Conservation (phyloP, 2,797 vertebrate genomes). For the Myotis findleyi region DNA sequence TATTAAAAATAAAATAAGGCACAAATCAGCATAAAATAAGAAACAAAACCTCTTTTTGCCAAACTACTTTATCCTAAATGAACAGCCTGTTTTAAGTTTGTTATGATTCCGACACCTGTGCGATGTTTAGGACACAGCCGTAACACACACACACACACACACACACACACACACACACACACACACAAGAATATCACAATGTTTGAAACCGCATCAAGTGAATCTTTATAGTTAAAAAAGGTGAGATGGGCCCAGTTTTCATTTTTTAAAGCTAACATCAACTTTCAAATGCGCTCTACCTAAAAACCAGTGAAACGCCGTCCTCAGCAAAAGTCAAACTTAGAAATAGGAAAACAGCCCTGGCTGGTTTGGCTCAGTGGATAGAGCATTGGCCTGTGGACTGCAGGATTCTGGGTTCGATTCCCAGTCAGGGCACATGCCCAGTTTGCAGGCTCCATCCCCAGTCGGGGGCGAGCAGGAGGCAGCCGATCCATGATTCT, state of each 20-base stretch:
- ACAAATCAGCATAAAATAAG: constrained; percentile 76
- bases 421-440: no score
- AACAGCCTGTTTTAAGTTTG: constrained; percentile 5
- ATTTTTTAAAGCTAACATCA: constrained; percentile 78
- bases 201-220: constrained; percentile 75
- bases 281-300: constrained; percentile 76
- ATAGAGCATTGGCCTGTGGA: no score
- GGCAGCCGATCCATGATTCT: no score
- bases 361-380: no score
- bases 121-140: constrained; percentile 75
- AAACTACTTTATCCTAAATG: constrained; percentile 30
- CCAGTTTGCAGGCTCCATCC: no score
- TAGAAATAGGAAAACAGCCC: constrained; percentile 75
- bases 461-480: no score
- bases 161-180: accelerated
- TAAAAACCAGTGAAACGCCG: constrained; percentile 62
- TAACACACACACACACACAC: accelerated
- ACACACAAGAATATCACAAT: neutral
- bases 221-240: constrained; percentile 79
- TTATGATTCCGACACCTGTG: constrained; percentile 50
- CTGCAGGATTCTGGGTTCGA: no score
- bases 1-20: constrained; percentile 61
- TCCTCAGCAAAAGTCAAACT: constrained; percentile 83
- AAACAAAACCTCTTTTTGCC: constrained; percentile 66
- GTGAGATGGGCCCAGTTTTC: constrained; percentile 60